Evolutionary conservation across 2,113 vertebrate genomes (phyloP).

Genomic region (Notarius quadriscutis): DNA sequence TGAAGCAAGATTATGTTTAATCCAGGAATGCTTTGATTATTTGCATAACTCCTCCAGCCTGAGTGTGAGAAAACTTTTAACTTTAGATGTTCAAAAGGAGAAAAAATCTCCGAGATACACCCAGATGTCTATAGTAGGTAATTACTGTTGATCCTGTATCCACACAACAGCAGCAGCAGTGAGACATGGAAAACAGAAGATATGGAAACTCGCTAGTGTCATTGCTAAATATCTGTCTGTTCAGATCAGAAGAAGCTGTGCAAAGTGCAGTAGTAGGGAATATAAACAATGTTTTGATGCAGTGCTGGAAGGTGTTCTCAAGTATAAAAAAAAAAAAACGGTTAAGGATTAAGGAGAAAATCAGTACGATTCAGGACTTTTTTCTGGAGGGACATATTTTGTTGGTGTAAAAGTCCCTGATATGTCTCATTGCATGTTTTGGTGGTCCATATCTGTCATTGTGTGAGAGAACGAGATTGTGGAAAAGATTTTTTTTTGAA

Average conservation of each 20-base stretch:
- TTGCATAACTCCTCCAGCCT: conserved; percentile 18
- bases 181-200: not conserved
- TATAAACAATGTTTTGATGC: not conserved
- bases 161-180: conserved; percentile 17
- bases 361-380: not conserved
- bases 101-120: conserved; percentile 22
- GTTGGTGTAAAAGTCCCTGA: not conserved
- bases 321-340: not conserved
- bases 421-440: not conserved
- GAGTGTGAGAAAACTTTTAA: conserved; percentile 32
- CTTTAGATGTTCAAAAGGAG: conserved; percentile 41
- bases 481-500: not conserved
- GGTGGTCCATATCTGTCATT: not conserved
- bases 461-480: not conserved
- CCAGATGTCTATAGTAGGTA: conserved; percentile 27
- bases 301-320: not conserved
- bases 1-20: conserved; percentile 40
- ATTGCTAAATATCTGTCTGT: not conserved
- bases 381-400: not conserved
- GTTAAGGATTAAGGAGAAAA: not conserved
- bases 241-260: not conserved
- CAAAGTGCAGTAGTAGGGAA: not conserved
- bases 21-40: conserved; percentile 41
- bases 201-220: not conserved
- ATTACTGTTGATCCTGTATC: conserved; percentile 42